These are phyloP conservation scores for Nebria salina DNA, from an alignment of 2,888 invertebrate species.

Conservation along the genomic window DNA sequence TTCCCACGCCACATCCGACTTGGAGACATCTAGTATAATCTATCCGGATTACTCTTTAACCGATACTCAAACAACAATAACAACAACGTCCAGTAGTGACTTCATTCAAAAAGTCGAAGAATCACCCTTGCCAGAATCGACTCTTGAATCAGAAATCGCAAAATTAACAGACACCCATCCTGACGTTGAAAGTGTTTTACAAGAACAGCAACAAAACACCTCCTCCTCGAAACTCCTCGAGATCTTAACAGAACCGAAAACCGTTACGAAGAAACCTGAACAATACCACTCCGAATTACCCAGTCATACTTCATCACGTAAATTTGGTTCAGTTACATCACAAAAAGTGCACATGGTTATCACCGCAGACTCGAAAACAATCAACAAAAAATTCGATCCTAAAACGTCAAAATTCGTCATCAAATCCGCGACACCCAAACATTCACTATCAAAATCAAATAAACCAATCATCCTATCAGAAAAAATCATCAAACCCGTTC, in stretches of 20 bases:
- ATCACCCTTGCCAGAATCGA: slow-evolving; percentile 28
- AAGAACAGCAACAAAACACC: slow-evolving; percentile 59
- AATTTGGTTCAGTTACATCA: slow-evolving; percentile 17
- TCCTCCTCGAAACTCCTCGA: slow-evolving; percentile 68
- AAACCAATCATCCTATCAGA: slow-evolving; percentile 60
- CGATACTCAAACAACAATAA: slow-evolving; percentile 24
- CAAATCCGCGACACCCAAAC: slow-evolving; percentile 48
- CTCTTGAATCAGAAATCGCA: slow-evolving; percentile 55
- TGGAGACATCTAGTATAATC: slow-evolving; percentile 14
- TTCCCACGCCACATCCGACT: slow-evolving; percentile 18
- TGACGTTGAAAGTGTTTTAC: slow-evolving; percentile 41
- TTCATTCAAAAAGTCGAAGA: slow-evolving; percentile 29
- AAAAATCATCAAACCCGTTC: slow-evolving; percentile 58
- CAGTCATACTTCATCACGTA: background rate
- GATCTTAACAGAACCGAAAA: slow-evolving; percentile 66
- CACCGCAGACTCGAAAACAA: slow-evolving; percentile 46
- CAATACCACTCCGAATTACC: background rate
- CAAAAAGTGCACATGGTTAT: slow-evolving; percentile 44
- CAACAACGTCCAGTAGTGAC: slow-evolving; percentile 13
- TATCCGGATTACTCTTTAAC: slow-evolving; percentile 37
- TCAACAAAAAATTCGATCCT: slow-evolving; percentile 36
- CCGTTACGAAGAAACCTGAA: slow-evolving; percentile 53
- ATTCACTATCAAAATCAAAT: slow-evolving; percentile 46
- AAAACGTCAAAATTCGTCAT: slow-evolving; percentile 49
- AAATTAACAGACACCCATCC: slow-evolving; percentile 51